Percentiles rank a stretch among this genome's conserved stretches.
phyloP scores from a whole-genome alignment of 2,113 vertebrate species.

The Misgurnus mizolepis region DNA sequence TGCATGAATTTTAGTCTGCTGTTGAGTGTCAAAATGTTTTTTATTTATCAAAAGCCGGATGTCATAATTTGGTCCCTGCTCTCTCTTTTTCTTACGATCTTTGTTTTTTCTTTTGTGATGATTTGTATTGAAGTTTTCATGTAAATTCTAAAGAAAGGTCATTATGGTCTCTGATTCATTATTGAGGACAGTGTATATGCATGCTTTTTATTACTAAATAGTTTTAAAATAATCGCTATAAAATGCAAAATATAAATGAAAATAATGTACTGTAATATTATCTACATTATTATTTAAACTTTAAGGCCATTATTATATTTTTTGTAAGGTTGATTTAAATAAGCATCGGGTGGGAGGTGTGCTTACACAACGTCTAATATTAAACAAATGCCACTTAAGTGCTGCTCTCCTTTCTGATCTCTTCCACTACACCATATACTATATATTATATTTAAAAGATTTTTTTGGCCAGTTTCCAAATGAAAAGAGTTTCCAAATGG shows the following conservation, averaged over 20 bases:
- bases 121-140: too few relatives aligned
- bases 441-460: background rate
- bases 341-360: background rate
- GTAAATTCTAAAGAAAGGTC: too few relatives aligned
- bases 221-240: background rate
- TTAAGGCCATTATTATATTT: too few relatives aligned
- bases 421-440: background rate
- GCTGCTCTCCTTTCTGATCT: background rate
- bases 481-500: background rate
- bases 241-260: background rate
- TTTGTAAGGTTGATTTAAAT: background rate
- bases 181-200: too few relatives aligned
- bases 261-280: background rate
- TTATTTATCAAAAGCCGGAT: too few relatives aligned
- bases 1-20: too few relatives aligned
- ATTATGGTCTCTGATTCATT: too few relatives aligned
- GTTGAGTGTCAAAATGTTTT: too few relatives aligned
- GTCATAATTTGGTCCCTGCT: too few relatives aligned
- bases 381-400: conserved; percentile 12
- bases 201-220: background rate
- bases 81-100: too few relatives aligned
- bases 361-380: background rate
- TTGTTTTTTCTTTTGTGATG: too few relatives aligned
- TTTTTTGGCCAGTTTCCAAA: background rate
- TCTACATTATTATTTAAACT: background rate